Conservation (phyloP, 2,113 vertebrate genomes). For the Daphoenositta chrysoptera region DNA sequence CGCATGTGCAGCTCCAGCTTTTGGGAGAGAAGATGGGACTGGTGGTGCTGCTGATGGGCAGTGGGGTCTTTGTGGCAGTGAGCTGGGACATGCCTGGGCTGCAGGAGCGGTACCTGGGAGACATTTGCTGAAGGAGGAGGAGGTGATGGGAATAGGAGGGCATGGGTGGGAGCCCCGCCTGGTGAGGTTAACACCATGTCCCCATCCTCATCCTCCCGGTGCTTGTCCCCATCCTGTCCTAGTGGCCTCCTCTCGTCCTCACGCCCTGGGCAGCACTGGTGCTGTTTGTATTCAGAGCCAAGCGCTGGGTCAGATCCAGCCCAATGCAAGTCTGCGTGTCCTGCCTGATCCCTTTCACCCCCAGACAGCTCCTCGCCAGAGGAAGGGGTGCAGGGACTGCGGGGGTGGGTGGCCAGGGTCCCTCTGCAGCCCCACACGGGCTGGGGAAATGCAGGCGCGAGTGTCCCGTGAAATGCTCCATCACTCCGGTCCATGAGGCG, state of each 20-base stretch:
- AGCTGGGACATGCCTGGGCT: background rate
- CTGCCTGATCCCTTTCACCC: background rate
- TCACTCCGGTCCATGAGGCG: rapidly evolving
- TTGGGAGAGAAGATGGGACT: background rate
- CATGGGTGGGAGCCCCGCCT: background rate
- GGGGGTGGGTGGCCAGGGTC: rapidly evolving
- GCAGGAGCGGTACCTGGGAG: background rate
- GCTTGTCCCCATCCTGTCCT: background rate
- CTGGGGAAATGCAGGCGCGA: background rate
- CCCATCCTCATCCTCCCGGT: background rate
- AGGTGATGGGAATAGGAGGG: background rate
- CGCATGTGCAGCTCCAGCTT: background rate
- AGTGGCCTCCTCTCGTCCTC: background rate
- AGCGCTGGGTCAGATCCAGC: background rate
- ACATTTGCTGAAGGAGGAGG: background rate
- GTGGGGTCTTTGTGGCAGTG: background rate
- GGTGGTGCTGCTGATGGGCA: background rate
- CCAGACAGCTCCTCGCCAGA: background rate
- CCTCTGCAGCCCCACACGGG: background rate
- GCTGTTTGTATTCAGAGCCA: background rate
- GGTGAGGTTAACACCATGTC: background rate
- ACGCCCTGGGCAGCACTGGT: background rate
- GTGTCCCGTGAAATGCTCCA: background rate
- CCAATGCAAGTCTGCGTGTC: background rate
- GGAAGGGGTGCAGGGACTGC: background rate